A percentile compares a stretch with the other conserved stretches of the same genome.
Evolutionary conservation across 2,888 invertebrate genomes (phyloP).

Genomic region (Coecobrya sp.): DNA sequence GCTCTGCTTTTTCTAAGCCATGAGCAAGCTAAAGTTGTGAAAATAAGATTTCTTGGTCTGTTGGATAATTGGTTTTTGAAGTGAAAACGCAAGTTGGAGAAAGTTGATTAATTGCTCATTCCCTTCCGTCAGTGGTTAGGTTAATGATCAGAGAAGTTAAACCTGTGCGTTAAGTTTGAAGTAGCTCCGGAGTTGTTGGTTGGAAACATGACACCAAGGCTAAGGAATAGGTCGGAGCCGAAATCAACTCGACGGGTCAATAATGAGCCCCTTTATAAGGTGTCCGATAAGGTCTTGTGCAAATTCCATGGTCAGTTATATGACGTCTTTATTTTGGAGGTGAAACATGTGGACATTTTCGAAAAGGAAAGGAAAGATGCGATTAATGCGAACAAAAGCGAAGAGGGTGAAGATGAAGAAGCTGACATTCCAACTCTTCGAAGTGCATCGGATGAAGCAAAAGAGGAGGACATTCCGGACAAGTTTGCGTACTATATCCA

Average conservation of each 20-base stretch:
- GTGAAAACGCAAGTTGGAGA: no score
- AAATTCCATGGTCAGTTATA: slow-evolving; percentile 11
- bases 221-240: background rate
- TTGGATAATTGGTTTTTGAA: no score
- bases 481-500: slow-evolving; percentile 49
- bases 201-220: background rate
- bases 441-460: background rate
- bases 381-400: background rate
- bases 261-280: background rate
- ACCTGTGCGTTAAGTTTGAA: no score
- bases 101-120: no score
- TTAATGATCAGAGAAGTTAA: no score
- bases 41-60: no score
- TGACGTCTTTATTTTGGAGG: slow-evolving; percentile 20
- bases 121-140: no score
- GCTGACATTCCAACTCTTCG: background rate
- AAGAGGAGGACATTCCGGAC: background rate
- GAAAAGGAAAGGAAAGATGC: background rate
- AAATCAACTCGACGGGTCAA: no score
- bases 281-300: slow-evolving; percentile 28
- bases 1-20: no score
- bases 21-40: no score
- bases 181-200: no score
- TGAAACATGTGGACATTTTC: background rate
- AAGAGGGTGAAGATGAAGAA: background rate